Percentiles rank a stretch among this genome's conserved stretches.
Conservation (phyloP, 1,140 invertebrate genomes). For the Drosophila nigromelanica region DNA sequence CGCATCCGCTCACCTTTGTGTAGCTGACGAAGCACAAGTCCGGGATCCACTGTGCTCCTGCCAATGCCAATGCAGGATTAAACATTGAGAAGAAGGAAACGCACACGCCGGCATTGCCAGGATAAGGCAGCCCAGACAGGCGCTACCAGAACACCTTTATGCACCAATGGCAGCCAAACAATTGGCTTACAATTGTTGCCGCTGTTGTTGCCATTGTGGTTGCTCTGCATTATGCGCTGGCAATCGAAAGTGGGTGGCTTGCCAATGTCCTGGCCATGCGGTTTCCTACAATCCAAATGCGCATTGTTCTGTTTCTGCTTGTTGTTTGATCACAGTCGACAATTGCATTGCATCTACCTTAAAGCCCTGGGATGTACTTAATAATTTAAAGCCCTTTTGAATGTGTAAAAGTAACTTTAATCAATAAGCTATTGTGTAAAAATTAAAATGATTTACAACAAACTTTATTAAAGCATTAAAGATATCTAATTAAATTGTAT, state of each 20-base stretch:
- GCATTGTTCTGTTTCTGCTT: conserved; percentile 12
- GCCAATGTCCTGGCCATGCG: conserved; percentile 45
- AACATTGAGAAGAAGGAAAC: conserved; percentile 40
- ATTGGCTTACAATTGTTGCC: conserved; percentile 65
- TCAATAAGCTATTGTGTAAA: no score
- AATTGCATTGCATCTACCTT: conserved; percentile 19
- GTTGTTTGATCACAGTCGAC: conserved; percentile 17
- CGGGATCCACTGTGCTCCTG: conserved; percentile 11
- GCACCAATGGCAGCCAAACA: conserved; percentile 48
- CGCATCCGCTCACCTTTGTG: conserved; percentile 38
- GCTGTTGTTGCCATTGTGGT: conserved; percentile 31
- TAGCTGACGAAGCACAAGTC: conserved; percentile 37
- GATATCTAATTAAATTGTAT: conserved; percentile 21
- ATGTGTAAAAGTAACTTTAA: no score
- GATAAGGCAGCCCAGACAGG: conserved; percentile 41
- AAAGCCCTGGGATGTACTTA: neutral
- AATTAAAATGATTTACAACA: no score
- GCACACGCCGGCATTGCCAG: conserved; percentile 27
- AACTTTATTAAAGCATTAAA: no score
- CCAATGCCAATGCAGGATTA: conserved; percentile 20
- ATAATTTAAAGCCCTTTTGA: neutral
- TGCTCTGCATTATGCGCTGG: conserved; percentile 33
- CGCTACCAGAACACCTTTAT: conserved; percentile 34
- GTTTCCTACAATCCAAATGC: conserved; percentile 50
- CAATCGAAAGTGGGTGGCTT: conserved; percentile 49